phyloP scores from a whole-genome alignment of 2,797 vertebrate species.

The Betta splendens region DNA sequence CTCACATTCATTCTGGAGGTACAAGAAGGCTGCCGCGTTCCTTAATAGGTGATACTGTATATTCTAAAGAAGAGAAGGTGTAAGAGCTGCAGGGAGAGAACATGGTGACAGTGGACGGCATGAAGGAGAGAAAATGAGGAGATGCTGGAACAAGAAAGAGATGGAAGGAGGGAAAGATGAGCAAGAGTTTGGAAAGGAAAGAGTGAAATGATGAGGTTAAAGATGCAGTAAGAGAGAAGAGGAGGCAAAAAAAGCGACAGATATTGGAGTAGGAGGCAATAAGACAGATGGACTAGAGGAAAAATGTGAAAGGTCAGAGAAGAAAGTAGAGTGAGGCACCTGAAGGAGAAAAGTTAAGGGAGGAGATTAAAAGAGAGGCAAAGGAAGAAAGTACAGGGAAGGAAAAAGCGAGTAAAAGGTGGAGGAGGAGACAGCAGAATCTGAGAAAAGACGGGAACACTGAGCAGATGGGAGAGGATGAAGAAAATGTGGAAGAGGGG shows the following conservation, averaged over 20 bases:
- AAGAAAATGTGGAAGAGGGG: not conserved
- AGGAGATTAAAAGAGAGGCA: not conserved
- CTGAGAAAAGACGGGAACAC: conserved; percentile 1
- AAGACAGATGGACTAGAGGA: not conserved
- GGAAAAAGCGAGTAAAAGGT: too few relatives aligned
- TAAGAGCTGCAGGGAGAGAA: not conserved
- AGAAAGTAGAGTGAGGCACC: not conserved
- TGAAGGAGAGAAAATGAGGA: not conserved
- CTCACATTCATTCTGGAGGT: conserved; percentile 17
- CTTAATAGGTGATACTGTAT: conserved; percentile 26
- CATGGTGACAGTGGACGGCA: not conserved
- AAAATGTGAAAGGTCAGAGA: not conserved
- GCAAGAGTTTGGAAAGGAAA: not conserved
- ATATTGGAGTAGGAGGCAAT: not conserved
- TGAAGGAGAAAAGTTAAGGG: not conserved
- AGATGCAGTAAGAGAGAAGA: not conserved
- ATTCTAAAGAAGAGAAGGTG: conserved; percentile 9
- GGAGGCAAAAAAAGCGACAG: not conserved
- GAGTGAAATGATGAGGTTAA: not conserved
- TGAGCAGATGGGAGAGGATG: not conserved
- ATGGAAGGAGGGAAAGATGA: too few relatives aligned
- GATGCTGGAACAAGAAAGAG: not conserved
- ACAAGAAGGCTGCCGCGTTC: conserved; percentile 32
- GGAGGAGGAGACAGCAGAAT: not conserved
- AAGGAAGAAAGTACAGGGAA: too few relatives aligned